phyloP scores from a whole-genome alignment of 2,113 vertebrate genomes.

The Antennarius striatus region DNA sequence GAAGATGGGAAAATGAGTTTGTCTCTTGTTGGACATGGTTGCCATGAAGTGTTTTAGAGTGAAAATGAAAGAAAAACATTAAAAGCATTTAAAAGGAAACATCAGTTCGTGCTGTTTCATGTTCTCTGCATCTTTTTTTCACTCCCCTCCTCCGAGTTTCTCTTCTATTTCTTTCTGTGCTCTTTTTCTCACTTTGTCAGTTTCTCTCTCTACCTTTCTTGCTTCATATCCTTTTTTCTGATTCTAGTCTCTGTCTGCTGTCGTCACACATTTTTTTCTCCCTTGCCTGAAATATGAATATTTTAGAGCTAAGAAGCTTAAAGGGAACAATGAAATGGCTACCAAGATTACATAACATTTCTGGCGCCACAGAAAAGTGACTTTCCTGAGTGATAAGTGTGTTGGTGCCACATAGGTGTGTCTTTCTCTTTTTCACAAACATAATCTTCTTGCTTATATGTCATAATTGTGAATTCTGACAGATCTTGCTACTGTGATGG shows the following conservation, averaged over 20 bases:
- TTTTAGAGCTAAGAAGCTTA: slow-evolving; percentile 84
- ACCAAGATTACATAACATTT: slow-evolving; percentile 80
- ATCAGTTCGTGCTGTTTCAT: slow-evolving; percentile 60
- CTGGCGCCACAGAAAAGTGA: slow-evolving; percentile 63
- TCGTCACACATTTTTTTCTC: slow-evolving; percentile 71
- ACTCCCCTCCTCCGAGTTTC: slow-evolving; percentile 22
- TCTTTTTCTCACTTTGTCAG: slow-evolving; percentile 54
- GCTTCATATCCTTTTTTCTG: slow-evolving; percentile 41
- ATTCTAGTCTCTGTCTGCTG: slow-evolving; percentile 53
- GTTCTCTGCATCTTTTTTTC: slow-evolving; percentile 35
- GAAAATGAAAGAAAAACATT: slow-evolving; percentile 44
- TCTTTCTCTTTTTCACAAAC: slow-evolving; percentile 34
- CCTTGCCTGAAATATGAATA: slow-evolving; percentile 79
- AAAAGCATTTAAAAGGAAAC: slow-evolving; percentile 60
- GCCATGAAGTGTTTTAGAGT: slow-evolving; percentile 44
- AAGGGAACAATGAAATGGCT: slow-evolving; percentile 79
- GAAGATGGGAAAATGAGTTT: slow-evolving; percentile 43
- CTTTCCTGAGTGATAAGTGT: slow-evolving; percentile 60
- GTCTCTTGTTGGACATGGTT: slow-evolving; percentile 50
- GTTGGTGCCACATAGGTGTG: slow-evolving; percentile 33
- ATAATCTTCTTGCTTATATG: slow-evolving; percentile 47
- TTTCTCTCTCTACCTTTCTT: slow-evolving; percentile 46
- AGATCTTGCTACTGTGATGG: slow-evolving; percentile 22
- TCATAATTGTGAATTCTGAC: slow-evolving; percentile 35
- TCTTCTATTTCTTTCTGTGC: slow-evolving; percentile 61